Evolutionary conservation across 2,888 invertebrate species (phyloP).

Genomic region (Macrosoma leucophasiata): DNA sequence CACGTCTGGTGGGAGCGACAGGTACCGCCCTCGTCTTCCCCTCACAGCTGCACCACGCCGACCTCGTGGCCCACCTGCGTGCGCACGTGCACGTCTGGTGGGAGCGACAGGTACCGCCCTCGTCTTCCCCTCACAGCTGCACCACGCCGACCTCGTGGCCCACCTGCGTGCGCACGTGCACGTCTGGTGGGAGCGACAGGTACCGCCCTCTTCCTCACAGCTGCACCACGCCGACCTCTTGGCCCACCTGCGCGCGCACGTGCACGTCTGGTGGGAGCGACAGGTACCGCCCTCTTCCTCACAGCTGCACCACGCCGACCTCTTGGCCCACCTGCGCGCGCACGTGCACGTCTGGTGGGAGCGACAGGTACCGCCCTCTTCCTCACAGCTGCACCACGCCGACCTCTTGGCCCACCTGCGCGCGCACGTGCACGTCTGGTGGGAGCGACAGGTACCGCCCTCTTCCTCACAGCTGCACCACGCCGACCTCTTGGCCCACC

Average conservation of each 20-base stretch:
- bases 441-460: constrained; percentile 85
- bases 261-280: constrained; percentile 96
- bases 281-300: too few species aligned
- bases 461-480: too few species aligned
- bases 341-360: constrained; percentile 99
- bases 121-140: too few species aligned
- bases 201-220: too few species aligned
- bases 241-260: constrained; percentile 94
- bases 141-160: constrained; percentile 91
- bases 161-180: constrained; percentile 95
- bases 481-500: constrained; percentile 92
- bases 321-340: constrained; percentile 92
- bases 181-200: constrained; percentile 92
- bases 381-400: constrained; percentile 84
- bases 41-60: constrained; percentile 89
- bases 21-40: too few species aligned
- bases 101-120: constrained; percentile 80
- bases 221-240: constrained; percentile 91
- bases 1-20: constrained; percentile 85
- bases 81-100: constrained; percentile 88
- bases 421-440: constrained; percentile 97
- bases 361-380: constrained; percentile 70
- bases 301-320: constrained; percentile 88
- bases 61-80: constrained; percentile 95
- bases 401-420: constrained; percentile 94